Evolutionary conservation across 1,140 invertebrate genomes (phyloP).

Genomic region (Meloidogyne hapla): DNA sequence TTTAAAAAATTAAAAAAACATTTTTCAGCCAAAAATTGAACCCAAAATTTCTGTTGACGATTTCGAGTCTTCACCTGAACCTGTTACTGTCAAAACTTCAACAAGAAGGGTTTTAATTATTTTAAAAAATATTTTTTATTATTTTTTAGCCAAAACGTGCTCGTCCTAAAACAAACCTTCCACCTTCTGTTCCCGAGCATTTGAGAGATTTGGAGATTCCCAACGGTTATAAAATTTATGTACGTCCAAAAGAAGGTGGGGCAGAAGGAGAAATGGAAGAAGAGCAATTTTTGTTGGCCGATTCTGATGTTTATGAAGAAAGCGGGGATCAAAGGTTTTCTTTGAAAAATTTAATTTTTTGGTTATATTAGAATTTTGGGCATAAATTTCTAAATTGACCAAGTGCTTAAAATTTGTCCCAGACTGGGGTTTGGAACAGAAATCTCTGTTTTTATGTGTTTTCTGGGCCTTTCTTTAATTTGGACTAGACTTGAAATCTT

Average conservation of each 20-base stretch:
- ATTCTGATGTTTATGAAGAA: slow-evolving; percentile 22
- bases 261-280: background rate
- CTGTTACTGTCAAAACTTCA: background rate
- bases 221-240: background rate
- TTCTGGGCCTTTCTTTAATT: no score
- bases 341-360: background rate
- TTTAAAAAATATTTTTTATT: background rate
- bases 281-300: slow-evolving; percentile 18
- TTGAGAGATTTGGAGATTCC: slow-evolving; percentile 1
- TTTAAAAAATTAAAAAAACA: no score
- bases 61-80: background rate
- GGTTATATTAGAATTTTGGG: no score
- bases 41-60: background rate
- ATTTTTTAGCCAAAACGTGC: background rate
- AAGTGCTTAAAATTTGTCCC: background rate
- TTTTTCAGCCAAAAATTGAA: slow-evolving; percentile 7
- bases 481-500: no score
- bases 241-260: background rate
- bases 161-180: background rate
- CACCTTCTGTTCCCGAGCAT: background rate
- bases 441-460: no score
- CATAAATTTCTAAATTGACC: no score
- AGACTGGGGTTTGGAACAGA: no score
- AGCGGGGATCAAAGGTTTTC: background rate
- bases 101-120: slow-evolving; percentile 14